Conservation (phyloP, 1,140 invertebrate genomes). For the Cardiocondyla obscurior region DNA sequence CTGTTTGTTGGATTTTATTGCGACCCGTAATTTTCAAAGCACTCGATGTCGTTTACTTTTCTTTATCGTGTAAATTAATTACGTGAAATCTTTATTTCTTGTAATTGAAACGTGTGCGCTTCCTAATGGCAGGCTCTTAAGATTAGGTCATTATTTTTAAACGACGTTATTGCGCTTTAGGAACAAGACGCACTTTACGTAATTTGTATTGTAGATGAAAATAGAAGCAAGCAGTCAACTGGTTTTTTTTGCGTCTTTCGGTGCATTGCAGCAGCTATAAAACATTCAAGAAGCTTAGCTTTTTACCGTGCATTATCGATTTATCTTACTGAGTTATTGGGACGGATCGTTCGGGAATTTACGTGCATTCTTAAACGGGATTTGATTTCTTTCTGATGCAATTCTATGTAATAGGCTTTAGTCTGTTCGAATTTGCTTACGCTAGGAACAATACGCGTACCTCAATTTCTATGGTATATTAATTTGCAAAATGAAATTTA, state of each 20-base stretch:
- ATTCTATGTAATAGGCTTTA: neutral
- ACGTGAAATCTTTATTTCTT: neutral
- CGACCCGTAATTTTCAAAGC: neutral
- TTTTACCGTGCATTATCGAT: constrained; percentile 11
- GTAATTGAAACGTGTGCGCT: neutral
- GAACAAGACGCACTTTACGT: neutral
- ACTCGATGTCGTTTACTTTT: neutral
- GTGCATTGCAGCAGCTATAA: constrained; percentile 37
- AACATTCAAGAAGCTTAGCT: constrained; percentile 45
- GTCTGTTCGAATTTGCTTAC: constrained; percentile 12
- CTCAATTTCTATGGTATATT: neutral
- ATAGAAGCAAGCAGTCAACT: neutral
- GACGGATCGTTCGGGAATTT: neutral
- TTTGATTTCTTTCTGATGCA: constrained; percentile 16
- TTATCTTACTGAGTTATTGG: constrained; percentile 26
- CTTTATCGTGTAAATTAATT: neutral
- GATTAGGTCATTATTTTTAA: neutral
- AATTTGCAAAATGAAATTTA: neutral
- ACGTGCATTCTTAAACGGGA: constrained; percentile 35
- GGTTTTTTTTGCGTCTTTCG: constrained; percentile 9
- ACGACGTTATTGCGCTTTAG: neutral
- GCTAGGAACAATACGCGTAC: neutral
- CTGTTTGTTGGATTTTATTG: neutral
- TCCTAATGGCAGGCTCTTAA: too few species aligned
- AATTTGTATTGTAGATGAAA: neutral